Evolutionary conservation across 2,888 invertebrate species (phyloP), one percentile per base, ranked within the genome.

Genomic region (Hipparchia semele): DNA sequence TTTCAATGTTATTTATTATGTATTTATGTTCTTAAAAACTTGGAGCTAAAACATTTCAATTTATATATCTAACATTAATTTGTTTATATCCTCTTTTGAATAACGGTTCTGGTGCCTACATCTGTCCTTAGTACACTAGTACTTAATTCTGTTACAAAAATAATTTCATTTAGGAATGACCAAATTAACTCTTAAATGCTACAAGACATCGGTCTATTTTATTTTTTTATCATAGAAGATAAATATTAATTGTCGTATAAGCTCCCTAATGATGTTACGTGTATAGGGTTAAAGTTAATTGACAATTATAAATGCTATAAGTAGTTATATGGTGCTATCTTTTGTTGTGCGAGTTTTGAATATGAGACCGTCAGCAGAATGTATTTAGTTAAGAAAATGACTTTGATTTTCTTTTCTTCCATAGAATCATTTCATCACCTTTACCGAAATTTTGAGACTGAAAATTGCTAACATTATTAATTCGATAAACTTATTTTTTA

Each of bases 1-100:
- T 86, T 84, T 88, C 84, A 88, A 88, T 88, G 86, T 86, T 82
- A 81, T 88, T 86, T 82, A 81, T 88, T 84, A 87, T 89, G 86
- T 90, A 90, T 90, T 89, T 82, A 85, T 85, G 82, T 87, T 87
- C 86, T 90, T 92, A 90, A 90, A 89, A 92, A 89, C 88, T 86
- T 84, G 89, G 89, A 91, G 91, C 88, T 92, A 92, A 92, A 92
- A 92, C 88, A 88, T 87, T 88, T 85, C 84, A 86, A 87, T 80
- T 84, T 49, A 8, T 59, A 62, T 86, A 88, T 87, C 87, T 90
- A 90, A 87, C 84, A 81, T 86, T 84, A 84, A 84, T 83, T 80
- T 82, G 71, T 83, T 84, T 70, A 80, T 77, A 78, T 73, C 71
- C 74, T 76, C 75, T 75, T 81, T 65, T 85, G 78, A 87, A 88